These are phyloP conservation scores for Volucella inflata DNA, from an alignment of 2,888 invertebrate species.

Conservation along the genomic window DNA sequence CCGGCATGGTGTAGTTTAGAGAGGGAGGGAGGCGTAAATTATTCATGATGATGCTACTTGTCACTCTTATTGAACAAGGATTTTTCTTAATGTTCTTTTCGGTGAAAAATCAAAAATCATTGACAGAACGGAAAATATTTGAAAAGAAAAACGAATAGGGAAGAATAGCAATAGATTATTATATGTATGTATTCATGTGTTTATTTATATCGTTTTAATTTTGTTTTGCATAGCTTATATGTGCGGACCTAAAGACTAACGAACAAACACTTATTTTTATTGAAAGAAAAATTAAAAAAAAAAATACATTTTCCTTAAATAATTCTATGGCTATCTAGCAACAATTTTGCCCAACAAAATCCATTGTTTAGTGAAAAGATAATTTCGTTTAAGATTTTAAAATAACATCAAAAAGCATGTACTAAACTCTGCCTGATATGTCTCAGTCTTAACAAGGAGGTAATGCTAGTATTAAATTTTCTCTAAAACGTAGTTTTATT, in stretches of 20 bases:
- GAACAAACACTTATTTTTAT: too few species aligned
- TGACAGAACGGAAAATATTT: constrained; percentile 25
- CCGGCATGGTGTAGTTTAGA: background rate
- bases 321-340: too few species aligned
- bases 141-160: constrained; percentile 12
- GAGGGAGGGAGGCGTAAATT: constrained; percentile 25
- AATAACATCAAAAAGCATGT: too few species aligned
- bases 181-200: too few species aligned
- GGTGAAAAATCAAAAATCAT: constrained; percentile 23
- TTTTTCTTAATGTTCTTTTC: constrained; percentile 22
- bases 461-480: too few species aligned
- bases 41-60: constrained; percentile 43
- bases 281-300: background rate
- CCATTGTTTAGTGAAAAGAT: too few species aligned
- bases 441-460: too few species aligned
- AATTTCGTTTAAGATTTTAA: too few species aligned
- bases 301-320: background rate
- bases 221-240: background rate
- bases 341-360: too few species aligned
- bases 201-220: background rate
- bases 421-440: too few species aligned
- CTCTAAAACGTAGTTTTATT: too few species aligned
- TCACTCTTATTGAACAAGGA: constrained; percentile 24
- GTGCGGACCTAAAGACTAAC: too few species aligned
- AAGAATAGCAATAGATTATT: constrained; percentile 4